A percentile compares a stretch with the other conserved stretches of the same genome.
Conservation (phyloP, 2,113 vertebrate species). For the Neodontobutis hainanensis region DNA sequence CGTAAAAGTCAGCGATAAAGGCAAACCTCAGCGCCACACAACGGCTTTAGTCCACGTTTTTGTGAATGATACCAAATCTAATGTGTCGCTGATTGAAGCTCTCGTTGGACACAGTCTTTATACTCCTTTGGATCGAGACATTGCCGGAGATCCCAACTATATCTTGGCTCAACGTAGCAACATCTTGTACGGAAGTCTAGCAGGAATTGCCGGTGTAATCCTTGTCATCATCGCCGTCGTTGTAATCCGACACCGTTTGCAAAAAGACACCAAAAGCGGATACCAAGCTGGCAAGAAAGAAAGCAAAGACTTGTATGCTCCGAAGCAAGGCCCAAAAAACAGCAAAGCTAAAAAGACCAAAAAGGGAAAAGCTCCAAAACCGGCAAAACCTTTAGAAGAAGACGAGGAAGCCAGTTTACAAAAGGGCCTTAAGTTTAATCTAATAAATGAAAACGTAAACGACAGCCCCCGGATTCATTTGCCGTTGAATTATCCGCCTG, state of each 20-base stretch:
- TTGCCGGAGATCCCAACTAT: constrained; percentile 92
- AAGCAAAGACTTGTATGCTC: constrained; percentile 93
- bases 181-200: constrained; percentile 90
- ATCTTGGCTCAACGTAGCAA: constrained; percentile 87
- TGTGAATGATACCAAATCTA: constrained; percentile 91
- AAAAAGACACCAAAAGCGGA: constrained; percentile 94
- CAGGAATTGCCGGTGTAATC: constrained; percentile 88
- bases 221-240: constrained; percentile 90
- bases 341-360: constrained; percentile 91
- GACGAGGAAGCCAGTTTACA: constrained; percentile 91
- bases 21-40: constrained; percentile 89
- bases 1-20: constrained; percentile 90
- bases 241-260: constrained; percentile 88
- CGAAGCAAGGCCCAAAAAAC: constrained; percentile 90
- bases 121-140: constrained; percentile 93
- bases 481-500: constrained; percentile 94
- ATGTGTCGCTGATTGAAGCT: constrained; percentile 89
- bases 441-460: constrained; percentile 88
- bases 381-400: constrained; percentile 88
- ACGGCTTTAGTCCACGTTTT: constrained; percentile 94
- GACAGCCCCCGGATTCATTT: constrained; percentile 96
- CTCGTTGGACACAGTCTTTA: constrained; percentile 95
- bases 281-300: constrained; percentile 98
- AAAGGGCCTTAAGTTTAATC: constrained; percentile 95
- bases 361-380: constrained; percentile 93